Percentiles rank a stretch among this genome's conserved stretches.
Evolutionary conservation across 2,888 invertebrate species (phyloP).

Genomic region (Galeruca laticollis): DNA sequence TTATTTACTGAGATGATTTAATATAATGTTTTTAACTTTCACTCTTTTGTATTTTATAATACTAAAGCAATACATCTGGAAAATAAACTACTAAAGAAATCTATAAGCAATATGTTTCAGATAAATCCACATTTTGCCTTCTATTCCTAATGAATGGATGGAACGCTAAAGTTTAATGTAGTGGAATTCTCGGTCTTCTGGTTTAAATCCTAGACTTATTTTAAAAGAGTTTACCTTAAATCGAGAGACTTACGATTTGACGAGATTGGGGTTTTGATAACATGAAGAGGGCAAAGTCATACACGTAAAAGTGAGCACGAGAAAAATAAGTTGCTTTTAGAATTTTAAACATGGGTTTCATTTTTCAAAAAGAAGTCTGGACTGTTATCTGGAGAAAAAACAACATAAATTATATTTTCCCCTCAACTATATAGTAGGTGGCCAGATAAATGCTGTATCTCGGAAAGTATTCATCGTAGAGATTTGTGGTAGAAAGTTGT

Average conservation of each 20-base stretch:
- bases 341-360: background rate
- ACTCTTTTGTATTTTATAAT: too few relatives aligned
- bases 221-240: constrained; percentile 5
- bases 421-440: too few relatives aligned
- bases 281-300: background rate
- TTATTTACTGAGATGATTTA: too few relatives aligned
- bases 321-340: background rate
- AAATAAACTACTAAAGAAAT: background rate
- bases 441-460: too few relatives aligned
- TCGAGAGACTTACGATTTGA: background rate
- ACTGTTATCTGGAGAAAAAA: too few relatives aligned
- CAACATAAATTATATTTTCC: too few relatives aligned
- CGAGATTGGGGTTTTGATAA: constrained; percentile 3
- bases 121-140: background rate
- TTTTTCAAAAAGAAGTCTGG: too few relatives aligned
- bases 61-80: too few relatives aligned
- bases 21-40: too few relatives aligned
- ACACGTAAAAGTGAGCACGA: background rate
- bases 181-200: constrained; percentile 9
- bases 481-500: too few relatives aligned
- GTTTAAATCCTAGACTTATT: background rate
- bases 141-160: constrained; percentile 4
- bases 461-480: too few relatives aligned
- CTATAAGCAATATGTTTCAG: background rate
- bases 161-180: constrained; percentile 5